phyloP scores from a whole-genome alignment of 1,140 invertebrate species.

The Druon quercuslanigerum region DNA sequence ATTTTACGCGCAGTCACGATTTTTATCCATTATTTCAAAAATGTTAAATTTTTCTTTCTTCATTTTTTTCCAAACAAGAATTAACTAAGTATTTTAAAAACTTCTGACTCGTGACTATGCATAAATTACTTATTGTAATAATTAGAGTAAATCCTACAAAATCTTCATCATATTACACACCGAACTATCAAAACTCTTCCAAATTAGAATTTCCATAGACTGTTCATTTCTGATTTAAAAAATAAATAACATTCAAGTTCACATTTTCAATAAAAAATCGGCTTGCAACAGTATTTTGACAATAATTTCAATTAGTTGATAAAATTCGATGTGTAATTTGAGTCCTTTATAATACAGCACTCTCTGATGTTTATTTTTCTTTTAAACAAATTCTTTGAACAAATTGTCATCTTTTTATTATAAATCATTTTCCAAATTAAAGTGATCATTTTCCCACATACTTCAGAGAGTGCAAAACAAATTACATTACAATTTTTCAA shows the following conservation, averaged over 20 bases:
- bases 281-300: no score
- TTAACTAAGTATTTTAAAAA: not conserved
- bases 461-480: not conserved
- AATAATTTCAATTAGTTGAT: no score
- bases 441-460: not conserved
- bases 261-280: no score
- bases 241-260: no score
- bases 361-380: no score
- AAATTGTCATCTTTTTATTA: not conserved
- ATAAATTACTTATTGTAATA: not conserved
- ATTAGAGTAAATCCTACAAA: not conserved
- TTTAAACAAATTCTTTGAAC: not conserved
- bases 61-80: not conserved
- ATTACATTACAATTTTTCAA: not conserved
- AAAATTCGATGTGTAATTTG: no score
- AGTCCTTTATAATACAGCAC: no score
- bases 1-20: slow-evolving; percentile 13
- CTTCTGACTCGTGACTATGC: not conserved
- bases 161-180: not conserved
- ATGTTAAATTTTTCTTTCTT: not conserved
- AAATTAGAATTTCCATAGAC: not conserved
- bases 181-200: not conserved
- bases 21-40: not conserved
- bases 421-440: not conserved
- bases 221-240: no score